These are phyloP conservation scores for Micrasema longulum DNA, from an alignment of 1,140 invertebrate species.

Conservation along the genomic window DNA sequence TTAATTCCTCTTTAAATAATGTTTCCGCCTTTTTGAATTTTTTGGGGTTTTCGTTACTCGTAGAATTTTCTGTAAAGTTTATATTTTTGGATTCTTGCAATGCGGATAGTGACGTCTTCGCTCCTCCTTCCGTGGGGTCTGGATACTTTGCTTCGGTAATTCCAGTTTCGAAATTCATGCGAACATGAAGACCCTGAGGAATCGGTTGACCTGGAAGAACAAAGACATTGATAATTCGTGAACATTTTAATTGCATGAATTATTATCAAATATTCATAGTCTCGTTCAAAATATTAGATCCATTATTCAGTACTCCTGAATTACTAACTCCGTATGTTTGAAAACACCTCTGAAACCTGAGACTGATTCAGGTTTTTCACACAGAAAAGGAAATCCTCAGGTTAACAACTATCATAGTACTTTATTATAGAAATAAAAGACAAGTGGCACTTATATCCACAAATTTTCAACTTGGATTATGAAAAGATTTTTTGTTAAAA, in stretches of 20 bases:
- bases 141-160: conserved; percentile 77
- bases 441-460: too few species aligned
- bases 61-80: conserved; percentile 18
- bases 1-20: conserved; percentile 52
- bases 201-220: conserved; percentile 72
- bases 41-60: conserved; percentile 12
- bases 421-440: too few species aligned
- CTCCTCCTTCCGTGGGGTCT: conserved; percentile 62
- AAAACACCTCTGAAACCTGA: too few species aligned
- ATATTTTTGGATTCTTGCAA: conserved; percentile 48
- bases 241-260: neutral
- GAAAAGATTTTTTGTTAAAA: too few species aligned
- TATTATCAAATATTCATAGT: neutral
- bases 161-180: conserved; percentile 79
- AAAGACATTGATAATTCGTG: conserved; percentile 26
- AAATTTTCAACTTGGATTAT: too few species aligned
- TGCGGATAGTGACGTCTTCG: conserved; percentile 51
- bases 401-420: too few species aligned
- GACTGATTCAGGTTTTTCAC: too few species aligned
- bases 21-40: conserved; percentile 26
- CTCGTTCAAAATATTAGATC: too few species aligned
- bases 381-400: too few species aligned
- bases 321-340: too few species aligned
- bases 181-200: conserved; percentile 77
- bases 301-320: too few species aligned